These are phyloP conservation scores for Trissolcus basalis DNA, from an alignment of 1,140 invertebrate species.

Conservation along the genomic window DNA sequence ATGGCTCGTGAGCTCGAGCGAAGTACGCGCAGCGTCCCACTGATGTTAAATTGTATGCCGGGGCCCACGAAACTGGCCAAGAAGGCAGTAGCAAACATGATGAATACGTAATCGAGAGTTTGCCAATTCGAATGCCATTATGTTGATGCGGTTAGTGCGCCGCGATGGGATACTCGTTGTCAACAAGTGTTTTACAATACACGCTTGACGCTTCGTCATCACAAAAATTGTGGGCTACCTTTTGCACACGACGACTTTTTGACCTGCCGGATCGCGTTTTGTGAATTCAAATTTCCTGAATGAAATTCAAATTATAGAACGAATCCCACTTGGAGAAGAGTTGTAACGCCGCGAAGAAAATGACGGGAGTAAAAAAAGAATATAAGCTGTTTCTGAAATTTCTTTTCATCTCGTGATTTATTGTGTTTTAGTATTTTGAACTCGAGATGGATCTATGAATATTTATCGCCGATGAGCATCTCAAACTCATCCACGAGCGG, in stretches of 20 bases:
- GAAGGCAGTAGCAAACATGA: constrained; percentile 39
- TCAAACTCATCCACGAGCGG: not conserved
- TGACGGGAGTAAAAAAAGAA: constrained; percentile 32
- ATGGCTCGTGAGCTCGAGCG: constrained; percentile 17
- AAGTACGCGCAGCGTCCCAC: constrained; percentile 36
- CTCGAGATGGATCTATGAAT: constrained; percentile 34
- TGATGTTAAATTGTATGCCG: constrained; percentile 39
- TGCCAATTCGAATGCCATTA: constrained; percentile 28
- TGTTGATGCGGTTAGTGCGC: not conserved
- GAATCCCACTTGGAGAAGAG: constrained; percentile 32
- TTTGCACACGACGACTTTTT: no score
- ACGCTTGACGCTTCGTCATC: no score
- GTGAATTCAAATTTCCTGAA: constrained; percentile 38
- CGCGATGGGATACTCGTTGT: constrained; percentile 37
- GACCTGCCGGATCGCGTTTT: no score
- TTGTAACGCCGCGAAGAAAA: constrained; percentile 1
- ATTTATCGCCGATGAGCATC: constrained; percentile 26
- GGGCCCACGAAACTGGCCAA: constrained; percentile 7
- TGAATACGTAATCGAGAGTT: constrained; percentile 39
- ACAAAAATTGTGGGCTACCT: no score
- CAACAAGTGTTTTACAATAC: constrained; percentile 44
- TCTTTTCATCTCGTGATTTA: constrained; percentile 52
- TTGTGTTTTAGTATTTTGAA: constrained; percentile 31
- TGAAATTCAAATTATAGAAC: constrained; percentile 45
- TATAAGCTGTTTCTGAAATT: constrained; percentile 49